Percentiles rank a stretch among this genome's conserved stretches.
Evolutionary conservation across 1,140 invertebrate species (phyloP).

Genomic region (Drepana arcuata): DNA sequence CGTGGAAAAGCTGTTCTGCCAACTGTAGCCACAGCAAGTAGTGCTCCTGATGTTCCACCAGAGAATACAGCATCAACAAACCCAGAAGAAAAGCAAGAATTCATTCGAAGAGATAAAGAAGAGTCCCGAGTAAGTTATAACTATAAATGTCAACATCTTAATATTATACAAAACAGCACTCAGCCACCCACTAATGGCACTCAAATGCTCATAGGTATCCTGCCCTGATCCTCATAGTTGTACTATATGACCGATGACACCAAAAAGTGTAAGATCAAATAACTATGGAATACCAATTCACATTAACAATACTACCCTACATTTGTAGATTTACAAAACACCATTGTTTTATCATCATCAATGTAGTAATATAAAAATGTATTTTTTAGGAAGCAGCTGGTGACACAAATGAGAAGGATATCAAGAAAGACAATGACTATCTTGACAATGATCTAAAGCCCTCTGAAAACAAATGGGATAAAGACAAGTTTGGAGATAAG

Average conservation of each 20-base stretch:
- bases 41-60: slow-evolving; percentile 20
- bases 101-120: slow-evolving; percentile 27
- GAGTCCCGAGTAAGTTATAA: slow-evolving; percentile 37
- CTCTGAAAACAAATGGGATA: slow-evolving; percentile 18
- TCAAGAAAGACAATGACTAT: slow-evolving; percentile 17
- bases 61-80: slow-evolving; percentile 16
- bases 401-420: slow-evolving; percentile 22
- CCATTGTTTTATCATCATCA: too few relatives aligned
- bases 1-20: slow-evolving; percentile 13
- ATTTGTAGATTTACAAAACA: too few relatives aligned
- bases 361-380: too few relatives aligned
- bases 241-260: too few relatives aligned
- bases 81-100: slow-evolving; percentile 31
- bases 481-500: slow-evolving; percentile 31
- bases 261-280: too few relatives aligned
- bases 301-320: too few relatives aligned
- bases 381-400: slow-evolving; percentile 40
- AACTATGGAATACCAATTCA: too few relatives aligned
- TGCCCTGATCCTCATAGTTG: too few relatives aligned
- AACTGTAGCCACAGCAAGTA: slow-evolving; percentile 19
- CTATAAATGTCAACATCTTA: too few relatives aligned
- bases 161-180: too few relatives aligned
- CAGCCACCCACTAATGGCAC: too few relatives aligned
- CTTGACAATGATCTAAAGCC: slow-evolving; percentile 10
- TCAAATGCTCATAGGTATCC: too few relatives aligned